A percentile compares a stretch with the other conserved stretches of the same genome.
Conservation (phyloP, 2,888 invertebrate species). For the Carpatolechia fugitivella region DNA sequence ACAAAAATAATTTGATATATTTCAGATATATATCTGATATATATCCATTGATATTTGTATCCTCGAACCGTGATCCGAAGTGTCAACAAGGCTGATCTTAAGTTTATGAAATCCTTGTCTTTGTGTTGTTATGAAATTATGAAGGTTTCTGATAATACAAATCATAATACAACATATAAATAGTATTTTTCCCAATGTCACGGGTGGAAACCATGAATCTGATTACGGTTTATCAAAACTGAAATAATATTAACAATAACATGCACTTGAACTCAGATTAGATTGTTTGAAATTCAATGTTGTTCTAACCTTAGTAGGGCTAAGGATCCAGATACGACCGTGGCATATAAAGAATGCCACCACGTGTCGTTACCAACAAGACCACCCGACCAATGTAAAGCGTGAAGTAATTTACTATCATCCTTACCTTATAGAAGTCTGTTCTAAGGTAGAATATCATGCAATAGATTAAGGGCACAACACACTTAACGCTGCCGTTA, state of each 20-base stretch:
- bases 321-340: conserved; percentile 2
- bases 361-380: not conserved
- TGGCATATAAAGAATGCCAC: not conserved
- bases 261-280: not conserved
- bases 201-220: not conserved
- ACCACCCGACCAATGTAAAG: not conserved
- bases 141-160: conserved; percentile 12
- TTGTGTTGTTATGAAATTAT: conserved; percentile 10
- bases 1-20: no score
- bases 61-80: no score
- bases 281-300: conserved; percentile 2
- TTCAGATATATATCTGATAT: no score
- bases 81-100: conserved; percentile 15
- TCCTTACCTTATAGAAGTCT: not conserved
- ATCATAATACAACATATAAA: not conserved
- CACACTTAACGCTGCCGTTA: not conserved
- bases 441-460: not conserved
- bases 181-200: not conserved
- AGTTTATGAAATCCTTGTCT: conserved; percentile 6
- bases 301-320: not conserved
- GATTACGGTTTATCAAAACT: not conserved
- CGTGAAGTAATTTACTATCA: not conserved
- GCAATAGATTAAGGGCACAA: conserved; percentile 1
- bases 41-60: no score
- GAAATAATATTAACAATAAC: not conserved